Evolutionary conservation across 2,797 vertebrate species (phyloP), one percentile per base, ranked within the genome.

Genomic region (Notoglanidium macrostoma): DNA sequence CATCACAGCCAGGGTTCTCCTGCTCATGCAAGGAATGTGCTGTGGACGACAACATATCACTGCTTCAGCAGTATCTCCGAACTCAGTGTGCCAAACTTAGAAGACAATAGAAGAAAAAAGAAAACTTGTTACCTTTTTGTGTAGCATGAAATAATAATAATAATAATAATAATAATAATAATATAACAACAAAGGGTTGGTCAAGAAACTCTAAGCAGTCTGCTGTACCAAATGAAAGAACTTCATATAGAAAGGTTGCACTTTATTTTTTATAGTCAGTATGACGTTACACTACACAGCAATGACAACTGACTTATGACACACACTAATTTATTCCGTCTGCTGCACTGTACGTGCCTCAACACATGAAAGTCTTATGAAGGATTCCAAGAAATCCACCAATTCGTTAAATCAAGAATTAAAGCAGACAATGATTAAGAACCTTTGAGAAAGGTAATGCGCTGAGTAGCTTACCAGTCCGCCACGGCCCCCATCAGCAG

Each of bases 401-500:
- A 0, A 26, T 11, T 44, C 19, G 1, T 5, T 49, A 23, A 74
- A 74, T 55, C n/a, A 55, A 67, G 29, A 11, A 65, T 80, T 19
- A 29, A 4, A 76, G 54, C 44, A 51, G 8, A 23, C 17, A 5
- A 29, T 9, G 5, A 63, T 2, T 51, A n/a, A 51, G 26, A 84
- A 68, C 5, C 17, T 55, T 57, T 32, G 10, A 76, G 10, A 17
- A n/a, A 44, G 17, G 26, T 0, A 59, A 3, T 0, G 2, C 7
- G 23, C 6, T 7, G 40, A 57, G 84, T 26, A 84, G 73, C 97
- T 94, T 95, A 99, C 98, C 98, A 99, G 95, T 99, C 98, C 57
- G 98, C 98, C 96, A 99, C 96, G 93, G 98, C 97, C 94, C 98
- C 98, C 94, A 97, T 98, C 95, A 99, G 96, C 88, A 99, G 95